Conservation (phyloP, 2,113 vertebrate genomes). For the Diphyllodes magnificus region DNA sequence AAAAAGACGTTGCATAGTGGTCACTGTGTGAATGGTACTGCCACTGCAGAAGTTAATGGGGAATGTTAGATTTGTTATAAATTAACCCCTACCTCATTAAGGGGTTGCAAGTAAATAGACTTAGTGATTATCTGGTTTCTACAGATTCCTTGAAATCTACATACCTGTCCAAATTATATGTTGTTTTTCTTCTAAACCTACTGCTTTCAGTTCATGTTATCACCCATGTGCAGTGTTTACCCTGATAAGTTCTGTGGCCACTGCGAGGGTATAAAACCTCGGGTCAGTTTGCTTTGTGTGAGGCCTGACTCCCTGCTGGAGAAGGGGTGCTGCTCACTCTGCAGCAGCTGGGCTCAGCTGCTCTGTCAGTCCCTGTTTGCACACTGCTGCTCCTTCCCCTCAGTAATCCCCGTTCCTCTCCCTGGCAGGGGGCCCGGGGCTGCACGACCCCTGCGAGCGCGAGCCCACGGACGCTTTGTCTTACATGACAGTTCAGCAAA, state of each 20-base stretch:
- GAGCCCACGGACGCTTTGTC: conserved; percentile 89
- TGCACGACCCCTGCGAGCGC: conserved; percentile 96
- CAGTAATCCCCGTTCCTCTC: background rate
- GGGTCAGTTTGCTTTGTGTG: background rate
- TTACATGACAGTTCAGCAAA: conserved; percentile 87
- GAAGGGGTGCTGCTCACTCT: background rate
- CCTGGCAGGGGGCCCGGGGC: conserved; percentile 87
- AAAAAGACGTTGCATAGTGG: background rate
- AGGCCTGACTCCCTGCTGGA: background rate
- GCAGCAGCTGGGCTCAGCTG: background rate
- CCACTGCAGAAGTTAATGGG: background rate
- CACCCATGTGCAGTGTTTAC: background rate
- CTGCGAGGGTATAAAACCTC: background rate
- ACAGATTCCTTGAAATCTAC: background rate
- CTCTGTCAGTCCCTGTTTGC: background rate
- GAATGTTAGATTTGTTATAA: background rate
- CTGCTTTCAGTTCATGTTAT: background rate
- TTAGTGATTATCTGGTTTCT: background rate
- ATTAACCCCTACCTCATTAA: background rate
- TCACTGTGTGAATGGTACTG: background rate
- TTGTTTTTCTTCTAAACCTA: background rate
- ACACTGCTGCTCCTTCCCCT: background rate
- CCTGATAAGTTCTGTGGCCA: background rate
- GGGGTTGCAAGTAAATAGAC: background rate
- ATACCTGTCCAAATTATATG: background rate